Evolutionary conservation across 2,113 vertebrate species (phyloP).

Genomic region (Eupsittula cactorum): DNA sequence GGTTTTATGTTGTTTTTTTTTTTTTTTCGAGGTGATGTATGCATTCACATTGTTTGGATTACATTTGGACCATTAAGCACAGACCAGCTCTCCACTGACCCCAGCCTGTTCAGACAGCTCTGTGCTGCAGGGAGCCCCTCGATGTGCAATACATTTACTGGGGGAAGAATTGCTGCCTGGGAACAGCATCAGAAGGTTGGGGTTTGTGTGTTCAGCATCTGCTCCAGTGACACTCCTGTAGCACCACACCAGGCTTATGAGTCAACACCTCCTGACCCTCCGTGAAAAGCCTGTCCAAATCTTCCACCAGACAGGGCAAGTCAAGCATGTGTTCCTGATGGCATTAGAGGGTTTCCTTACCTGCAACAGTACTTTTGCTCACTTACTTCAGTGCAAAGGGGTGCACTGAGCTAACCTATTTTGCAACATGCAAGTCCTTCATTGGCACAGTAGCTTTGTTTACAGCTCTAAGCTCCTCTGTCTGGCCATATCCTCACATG

Average conservation of each 20-base stretch:
- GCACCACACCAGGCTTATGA: neutral
- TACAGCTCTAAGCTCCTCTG: neutral
- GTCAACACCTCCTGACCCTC: neutral
- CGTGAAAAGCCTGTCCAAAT: neutral
- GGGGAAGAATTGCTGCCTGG: neutral
- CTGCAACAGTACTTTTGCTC: neutral
- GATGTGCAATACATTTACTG: fast-evolving
- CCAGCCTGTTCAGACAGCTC: neutral
- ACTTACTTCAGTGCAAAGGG: neutral
- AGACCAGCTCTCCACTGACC: neutral
- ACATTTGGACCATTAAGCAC: neutral
- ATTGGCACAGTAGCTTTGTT: neutral
- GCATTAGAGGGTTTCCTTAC: neutral
- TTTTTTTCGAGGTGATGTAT: neutral
- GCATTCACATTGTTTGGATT: neutral
- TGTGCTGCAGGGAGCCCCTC: neutral
- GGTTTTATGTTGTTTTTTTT: neutral
- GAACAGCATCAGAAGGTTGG: neutral
- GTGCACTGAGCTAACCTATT: neutral
- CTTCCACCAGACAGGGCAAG: neutral
- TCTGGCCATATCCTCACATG: neutral
- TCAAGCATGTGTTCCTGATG: neutral
- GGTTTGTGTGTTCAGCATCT: neutral
- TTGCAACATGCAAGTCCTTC: neutral
- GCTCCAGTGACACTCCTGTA: fast-evolving